Evolutionary conservation across 2,888 invertebrate species (phyloP), one percentile per base, ranked within the genome.

Genomic region (Macrosoma leucophasiata): DNA sequence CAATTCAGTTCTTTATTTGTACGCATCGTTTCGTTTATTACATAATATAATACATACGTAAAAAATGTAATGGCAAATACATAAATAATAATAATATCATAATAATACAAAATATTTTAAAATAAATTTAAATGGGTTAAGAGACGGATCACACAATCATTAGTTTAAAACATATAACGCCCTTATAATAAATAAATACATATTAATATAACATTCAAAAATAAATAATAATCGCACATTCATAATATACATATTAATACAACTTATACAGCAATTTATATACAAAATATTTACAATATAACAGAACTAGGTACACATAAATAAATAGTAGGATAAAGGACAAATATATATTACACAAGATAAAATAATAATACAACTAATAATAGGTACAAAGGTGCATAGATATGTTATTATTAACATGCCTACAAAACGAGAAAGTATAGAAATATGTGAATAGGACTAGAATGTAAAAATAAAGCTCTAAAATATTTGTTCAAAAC

Each of bases 1-100:
- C 23, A 43, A 49, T 60, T 61, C 33, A 62, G 74, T 74, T 74
- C 77, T 81, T 78, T 79, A 81, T 81, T 81, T 78, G 79, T 78
- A 81, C 73, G 77, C 68, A 60, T 62, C 55, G 48, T 55, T 55
- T 49, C 35, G 38, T 27, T 34, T 17, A 36, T 23, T 31, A 28
- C 2, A 36, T 27, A 40, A 22, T 29, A 30, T 35, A 29, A 29
- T 18, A 36, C 15, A 39, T 31, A 39, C 13, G 37, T 41, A 31
- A 24, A 33, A 24, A 36, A 36, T 34, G 43, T 17, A 33, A 32
- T 28, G 23, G 33, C 26, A 41, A 35, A 41, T 17, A 47, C 36
- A 46, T 41, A 39, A 22, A 30, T 48, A 34, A 48, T 37, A 46
- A 43, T 26, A 18, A 42, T 41, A 43, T 34, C 23, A 40, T 35